Conservation (phyloP, 1,140 invertebrate species). For the Temnothorax longispinosus region DNA sequence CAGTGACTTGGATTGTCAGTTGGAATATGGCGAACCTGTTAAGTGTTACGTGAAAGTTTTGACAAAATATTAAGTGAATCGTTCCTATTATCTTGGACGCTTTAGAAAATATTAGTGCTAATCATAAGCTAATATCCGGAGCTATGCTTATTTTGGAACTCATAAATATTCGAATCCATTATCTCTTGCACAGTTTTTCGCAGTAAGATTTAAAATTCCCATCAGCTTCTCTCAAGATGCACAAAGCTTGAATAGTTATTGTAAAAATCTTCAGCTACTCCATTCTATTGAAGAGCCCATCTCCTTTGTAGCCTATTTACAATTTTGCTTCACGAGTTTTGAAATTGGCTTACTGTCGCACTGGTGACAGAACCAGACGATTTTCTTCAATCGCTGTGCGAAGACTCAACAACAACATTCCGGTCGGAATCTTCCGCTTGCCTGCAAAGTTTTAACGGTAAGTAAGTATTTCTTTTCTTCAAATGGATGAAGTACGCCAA, state of each 20-base stretch:
- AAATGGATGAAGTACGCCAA: background rate
- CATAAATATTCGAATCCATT: background rate
- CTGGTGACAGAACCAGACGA: background rate
- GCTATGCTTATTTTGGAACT: background rate
- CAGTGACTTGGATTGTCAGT: no score
- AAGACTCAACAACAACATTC: background rate
- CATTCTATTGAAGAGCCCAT: background rate
- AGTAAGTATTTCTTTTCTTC: background rate
- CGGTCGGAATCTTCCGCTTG: background rate
- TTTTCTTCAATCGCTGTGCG: background rate
- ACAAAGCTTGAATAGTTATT: background rate
- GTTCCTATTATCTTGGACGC: background rate
- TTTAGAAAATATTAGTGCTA: background rate
- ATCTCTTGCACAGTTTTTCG: background rate
- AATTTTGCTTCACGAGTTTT: background rate
- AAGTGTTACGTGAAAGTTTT: background rate
- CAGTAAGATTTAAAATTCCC: background rate
- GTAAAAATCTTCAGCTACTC: background rate
- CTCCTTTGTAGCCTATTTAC: background rate
- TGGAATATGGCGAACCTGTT: background rate
- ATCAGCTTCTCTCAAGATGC: background rate
- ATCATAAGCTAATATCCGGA: background rate
- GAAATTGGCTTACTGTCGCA: background rate
- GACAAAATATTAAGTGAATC: background rate
- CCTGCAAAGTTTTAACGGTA: background rate